Evolutionary conservation across 2,888 invertebrate genomes (phyloP).

Genomic region (Melanostoma scalare): DNA sequence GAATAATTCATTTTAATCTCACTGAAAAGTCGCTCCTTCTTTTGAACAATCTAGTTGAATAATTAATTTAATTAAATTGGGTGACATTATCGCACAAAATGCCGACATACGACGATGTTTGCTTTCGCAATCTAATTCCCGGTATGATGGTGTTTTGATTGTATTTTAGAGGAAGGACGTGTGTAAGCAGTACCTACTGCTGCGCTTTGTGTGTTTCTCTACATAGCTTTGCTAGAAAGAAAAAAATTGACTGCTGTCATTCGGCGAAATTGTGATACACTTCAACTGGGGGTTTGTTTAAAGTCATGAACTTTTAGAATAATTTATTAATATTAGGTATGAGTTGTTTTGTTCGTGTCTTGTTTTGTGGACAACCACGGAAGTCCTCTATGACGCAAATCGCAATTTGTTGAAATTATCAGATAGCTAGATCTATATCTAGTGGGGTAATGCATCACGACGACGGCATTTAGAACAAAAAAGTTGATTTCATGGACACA

Average conservation of each 20-base stretch:
- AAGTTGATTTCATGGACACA: too few species aligned
- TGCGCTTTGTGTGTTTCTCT: background rate
- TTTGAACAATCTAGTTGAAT: conserved; percentile 29
- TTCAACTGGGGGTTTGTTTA: background rate
- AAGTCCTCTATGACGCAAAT: too few species aligned
- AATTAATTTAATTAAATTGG: conserved; percentile 64
- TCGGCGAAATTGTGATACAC: conserved; percentile 8
- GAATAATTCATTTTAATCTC: conserved; percentile 38
- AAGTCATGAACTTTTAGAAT: too few species aligned
- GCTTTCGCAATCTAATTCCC: conserved; percentile 42
- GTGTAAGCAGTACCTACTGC: conserved; percentile 1
- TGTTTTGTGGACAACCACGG: too few species aligned
- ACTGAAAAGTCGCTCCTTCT: conserved; percentile 25
- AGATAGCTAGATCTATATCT: too few species aligned
- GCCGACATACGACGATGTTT: conserved; percentile 43
- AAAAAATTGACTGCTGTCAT: conserved; percentile 7
- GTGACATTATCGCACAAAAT: conserved; percentile 51
- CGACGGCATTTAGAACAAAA: too few species aligned
- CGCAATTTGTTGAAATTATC: too few species aligned
- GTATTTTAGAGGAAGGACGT: conserved; percentile 18
- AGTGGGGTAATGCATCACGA: too few species aligned
- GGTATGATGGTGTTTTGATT: conserved; percentile 52
- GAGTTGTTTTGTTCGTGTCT: too few species aligned
- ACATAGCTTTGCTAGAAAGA: too few species aligned
- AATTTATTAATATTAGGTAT: too few species aligned